Base-by-base conservation (phyloP, 1,140 invertebrate genomes). In the Leguminivora glycinivorella region DNA sequence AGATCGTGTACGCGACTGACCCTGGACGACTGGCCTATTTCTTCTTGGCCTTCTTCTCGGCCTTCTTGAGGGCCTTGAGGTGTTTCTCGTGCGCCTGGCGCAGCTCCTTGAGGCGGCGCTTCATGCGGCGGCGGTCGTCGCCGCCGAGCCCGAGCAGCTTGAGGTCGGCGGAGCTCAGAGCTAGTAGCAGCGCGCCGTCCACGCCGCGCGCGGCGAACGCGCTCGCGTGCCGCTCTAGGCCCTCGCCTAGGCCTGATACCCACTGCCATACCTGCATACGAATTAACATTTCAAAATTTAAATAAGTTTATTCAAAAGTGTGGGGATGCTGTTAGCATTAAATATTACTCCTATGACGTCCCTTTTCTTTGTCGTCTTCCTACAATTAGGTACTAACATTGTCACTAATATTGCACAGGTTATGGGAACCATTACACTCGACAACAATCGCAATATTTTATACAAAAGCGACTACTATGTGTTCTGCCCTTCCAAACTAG, bases 21-120 rank as follows among this genome's bases (percentile, higher is more conserved):
- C n/a, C 58, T 47, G 56, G 60, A 71, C 14, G 67, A 40, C 19
- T 31, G 58, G 38, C 71, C 84, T 94, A 94, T 85, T 95, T 94
- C 84, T 94, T 95, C 85, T 94, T 89, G 75, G 92, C 94, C 70
- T 94, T 94, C 81, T 96, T 96, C 78, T 95, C 94, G 1, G 95
- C 94, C 72, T 96, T 94, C 86, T 96, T 97, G 79, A 97, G 95
- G 14, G 96, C 96, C 92, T 98, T 98, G 26, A 96, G 92, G 76
- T 97, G 96, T 76, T 96, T 96, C 73, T 98, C 97, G 67, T 95
- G 95, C 70, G 95, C 94, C 19, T 93, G 89, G 79, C 95, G 95
- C 40, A 98, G 92, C 81, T 98, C 97, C 91, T 98, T 98, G 56
- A 98, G 93, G 83, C 97, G 97, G 56, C 97, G 94, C 88, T 98